Evolutionary conservation across 2,888 invertebrate genomes (phyloP).

Genomic region (Sarcophaga caerulescens): DNA sequence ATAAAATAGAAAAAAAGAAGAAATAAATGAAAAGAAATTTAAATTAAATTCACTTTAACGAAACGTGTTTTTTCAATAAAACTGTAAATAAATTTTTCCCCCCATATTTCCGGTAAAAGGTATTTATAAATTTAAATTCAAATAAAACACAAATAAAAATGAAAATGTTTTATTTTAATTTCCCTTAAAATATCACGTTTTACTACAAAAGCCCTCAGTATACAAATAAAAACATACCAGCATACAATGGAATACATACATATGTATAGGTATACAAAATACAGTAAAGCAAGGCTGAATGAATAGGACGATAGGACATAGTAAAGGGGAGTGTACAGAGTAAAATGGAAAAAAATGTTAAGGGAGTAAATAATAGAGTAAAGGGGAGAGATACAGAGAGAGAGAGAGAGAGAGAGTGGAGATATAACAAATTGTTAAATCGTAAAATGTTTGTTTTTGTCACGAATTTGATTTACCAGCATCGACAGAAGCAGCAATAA

Average conservation of each 20-base stretch:
- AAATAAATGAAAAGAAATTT: not conserved
- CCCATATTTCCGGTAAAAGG: not conserved
- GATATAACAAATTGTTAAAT: slow-evolving; percentile 37
- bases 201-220: slow-evolving; percentile 21
- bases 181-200: slow-evolving; percentile 50
- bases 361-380: not conserved
- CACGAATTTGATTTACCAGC: slow-evolving; percentile 57
- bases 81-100: not conserved
- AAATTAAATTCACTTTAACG: slow-evolving; percentile 1
- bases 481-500: not conserved
- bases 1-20: not conserved
- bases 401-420: not conserved
- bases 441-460: slow-evolving; percentile 50
- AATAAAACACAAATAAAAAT: slow-evolving; percentile 1
- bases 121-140: slow-evolving; percentile 17
- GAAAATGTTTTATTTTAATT: slow-evolving; percentile 47
- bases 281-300: not conserved
- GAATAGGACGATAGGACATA: not conserved
- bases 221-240: slow-evolving; percentile 11
- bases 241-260: not conserved
- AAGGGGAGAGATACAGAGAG: not conserved
- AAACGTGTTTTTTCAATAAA: not conserved
- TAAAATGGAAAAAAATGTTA: not conserved
- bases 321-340: not conserved
- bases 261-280: not conserved